Base-by-base conservation (phyloP, 1,140 invertebrate species). In the Drosophila lini region DNA sequence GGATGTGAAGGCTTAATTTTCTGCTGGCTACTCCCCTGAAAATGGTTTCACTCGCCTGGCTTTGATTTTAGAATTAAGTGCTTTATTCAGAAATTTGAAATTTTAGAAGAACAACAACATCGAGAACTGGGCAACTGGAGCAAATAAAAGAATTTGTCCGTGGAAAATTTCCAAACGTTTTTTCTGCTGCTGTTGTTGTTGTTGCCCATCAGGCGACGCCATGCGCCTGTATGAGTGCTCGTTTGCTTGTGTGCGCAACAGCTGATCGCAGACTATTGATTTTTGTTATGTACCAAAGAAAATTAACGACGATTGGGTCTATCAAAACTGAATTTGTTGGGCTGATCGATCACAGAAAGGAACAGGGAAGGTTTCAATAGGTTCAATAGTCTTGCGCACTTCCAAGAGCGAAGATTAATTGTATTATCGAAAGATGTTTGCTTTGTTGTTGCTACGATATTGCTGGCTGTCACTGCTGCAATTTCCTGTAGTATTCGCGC, bases 191-290 rank as follows among this genome's bases (percentile, higher is more conserved):
- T 64, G 45, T 68, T 68, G 64, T 40, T 74, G 50, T 65, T 61
- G 57, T 63, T 61, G 64, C 61, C 41, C 41, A 57, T 48, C 38
- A 65, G 60, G 61, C 65, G 25, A 69, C 38, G 59, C 50, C 48
- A 80, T 55, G 36, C 48, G 57, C 40, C 22, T 38, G 53, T 45
- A 15, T 58, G 40, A 32, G 38, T 56, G 36, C 31, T 40, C 36
- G 8, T 64, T 62, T 44, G 44, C 55, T 19, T 58, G 71, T 74
- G 47, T 78, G 79, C 67, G 75, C 56, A 88, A 82, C 83, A 86
- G 83, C 83, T 86, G 83, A 86, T 86, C 80, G 62, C 41, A 16
- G 59, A 59, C 57, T 83, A 83, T 82, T 71, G 71, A 85, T 70
- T 84, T 84, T 58, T 64, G 38, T 55, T 63, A 34, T 34, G 41